phyloP scores from a whole-genome alignment of 2,797 vertebrate species.

The Lepus townsendii region DNA sequence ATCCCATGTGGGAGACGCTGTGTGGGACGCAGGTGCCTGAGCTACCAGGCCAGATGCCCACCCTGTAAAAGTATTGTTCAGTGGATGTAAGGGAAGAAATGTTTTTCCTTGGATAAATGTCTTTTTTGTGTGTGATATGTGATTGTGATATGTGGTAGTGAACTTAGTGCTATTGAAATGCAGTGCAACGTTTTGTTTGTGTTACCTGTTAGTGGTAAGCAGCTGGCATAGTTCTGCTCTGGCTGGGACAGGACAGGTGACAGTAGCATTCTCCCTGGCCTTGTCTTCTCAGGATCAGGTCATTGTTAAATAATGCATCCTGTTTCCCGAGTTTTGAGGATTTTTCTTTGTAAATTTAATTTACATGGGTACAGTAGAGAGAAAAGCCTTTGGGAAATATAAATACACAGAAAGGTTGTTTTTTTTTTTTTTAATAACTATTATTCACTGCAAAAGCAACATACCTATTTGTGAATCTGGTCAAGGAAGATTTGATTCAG shows the following conservation, averaged over 20 bases:
- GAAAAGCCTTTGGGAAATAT: background rate
- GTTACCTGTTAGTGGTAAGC: background rate
- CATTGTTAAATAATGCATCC: background rate
- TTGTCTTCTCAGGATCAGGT: background rate
- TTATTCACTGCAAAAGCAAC: background rate
- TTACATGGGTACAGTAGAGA: background rate
- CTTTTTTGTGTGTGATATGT: background rate
- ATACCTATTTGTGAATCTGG: background rate
- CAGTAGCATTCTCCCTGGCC: background rate
- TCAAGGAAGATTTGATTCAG: slow-evolving; percentile 4
- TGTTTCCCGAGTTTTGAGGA: background rate
- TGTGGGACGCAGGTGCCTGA: no score
- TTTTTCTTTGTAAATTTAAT: background rate
- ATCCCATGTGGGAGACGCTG: no score
- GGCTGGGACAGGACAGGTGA: background rate
- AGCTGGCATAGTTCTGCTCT: background rate
- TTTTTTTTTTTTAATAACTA: background rate
- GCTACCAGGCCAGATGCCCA: no score
- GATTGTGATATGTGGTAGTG: background rate
- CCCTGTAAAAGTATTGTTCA: background rate
- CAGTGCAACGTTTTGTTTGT: background rate
- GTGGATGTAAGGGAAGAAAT: background rate
- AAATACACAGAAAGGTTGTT: background rate
- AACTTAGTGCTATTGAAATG: background rate
- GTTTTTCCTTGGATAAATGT: background rate